These are phyloP conservation scores for Agrypnus murinus DNA, from an alignment of 2,888 invertebrate species.

Conservation along the genomic window DNA sequence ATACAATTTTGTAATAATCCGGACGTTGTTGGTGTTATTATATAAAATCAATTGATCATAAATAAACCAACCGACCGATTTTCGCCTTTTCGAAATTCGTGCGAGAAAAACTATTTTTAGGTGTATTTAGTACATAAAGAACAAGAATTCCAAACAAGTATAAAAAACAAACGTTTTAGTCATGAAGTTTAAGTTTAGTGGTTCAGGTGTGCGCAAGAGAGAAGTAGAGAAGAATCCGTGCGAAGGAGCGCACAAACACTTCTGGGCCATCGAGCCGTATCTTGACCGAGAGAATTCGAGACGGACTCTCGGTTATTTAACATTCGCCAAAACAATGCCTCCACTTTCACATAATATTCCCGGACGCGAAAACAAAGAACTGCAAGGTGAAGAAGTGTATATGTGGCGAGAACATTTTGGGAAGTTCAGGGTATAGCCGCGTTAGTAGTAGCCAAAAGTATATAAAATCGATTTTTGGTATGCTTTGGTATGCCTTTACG, in stretches of 20 bases:
- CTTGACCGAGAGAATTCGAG: slow-evolving; percentile 55
- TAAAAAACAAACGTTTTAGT: slow-evolving; percentile 9
- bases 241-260: slow-evolving; percentile 31
- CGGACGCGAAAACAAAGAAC: slow-evolving; percentile 39
- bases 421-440: neutral
- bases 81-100: neutral
- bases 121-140: slow-evolving; percentile 16
- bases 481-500: slow-evolving; percentile 11
- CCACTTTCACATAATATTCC: slow-evolving; percentile 42
- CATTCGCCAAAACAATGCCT: slow-evolving; percentile 52
- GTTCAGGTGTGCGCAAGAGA: slow-evolving; percentile 40
- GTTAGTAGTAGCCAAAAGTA: slow-evolving; percentile 17
- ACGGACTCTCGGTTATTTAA: slow-evolving; percentile 52
- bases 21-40: neutral
- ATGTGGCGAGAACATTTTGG: too few species aligned
- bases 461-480: slow-evolving; percentile 31
- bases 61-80: too few species aligned
- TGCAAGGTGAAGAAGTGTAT: neutral
- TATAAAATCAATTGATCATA: neutral
- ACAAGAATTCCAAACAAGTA: slow-evolving; percentile 11
- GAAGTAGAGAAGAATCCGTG: slow-evolving; percentile 39
- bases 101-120: neutral
- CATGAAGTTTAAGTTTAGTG: slow-evolving; percentile 34
- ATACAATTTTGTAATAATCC: neutral
- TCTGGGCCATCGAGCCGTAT: slow-evolving; percentile 52